Evolutionary conservation across 2,888 invertebrate genomes (phyloP), one percentile per base, ranked within the genome.

Genomic region (Aricia artaxerxes): DNA sequence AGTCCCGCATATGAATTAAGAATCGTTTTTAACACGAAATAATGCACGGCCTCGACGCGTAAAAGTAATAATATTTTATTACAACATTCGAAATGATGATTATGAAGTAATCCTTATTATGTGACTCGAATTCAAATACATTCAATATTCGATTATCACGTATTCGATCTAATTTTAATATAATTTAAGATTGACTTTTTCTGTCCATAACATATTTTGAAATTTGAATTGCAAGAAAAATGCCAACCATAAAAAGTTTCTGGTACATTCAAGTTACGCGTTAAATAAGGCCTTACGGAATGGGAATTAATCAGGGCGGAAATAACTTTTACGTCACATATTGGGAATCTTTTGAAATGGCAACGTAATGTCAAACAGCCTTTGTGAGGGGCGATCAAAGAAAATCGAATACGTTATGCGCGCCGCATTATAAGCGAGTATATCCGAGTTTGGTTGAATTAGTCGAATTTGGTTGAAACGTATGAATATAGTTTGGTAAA

Each of bases 311-410:
- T 76, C 57, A 76, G 57, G 57, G 76, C 76, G 76, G 53, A 76
- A 76, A 76, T 16, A 76, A 53, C 76, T 76, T 53, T 76, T 53
- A 57, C 76, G 76, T 57, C 57, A 57, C 76, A 76, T 53, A 35
- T 76, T 76, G 57, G 35, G 44, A 76, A 57, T 76, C 53, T 76
- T 53, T 76, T 76, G 76, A 76, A 76, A 76, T 76, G 76, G 76
- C 76, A 57, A 31, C 76, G 31, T 76, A 76, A 76, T 76, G 76
- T 76, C 76, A 76, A 53, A 53, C 49, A 49, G 49, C 53, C 49
- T 53, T 31, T 53, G 53, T 76, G 76, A 35, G 57, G 76, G 76
- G 73, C 49, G 75, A 31, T 76, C 75, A 75, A 76, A 53, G 76
- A 76, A 76, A 69, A 69, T 69, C 35, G 35, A 69, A 69, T 69